phyloP scores from a whole-genome alignment of 2,797 vertebrate genomes.

The Stomatorhinus walkeri region DNA sequence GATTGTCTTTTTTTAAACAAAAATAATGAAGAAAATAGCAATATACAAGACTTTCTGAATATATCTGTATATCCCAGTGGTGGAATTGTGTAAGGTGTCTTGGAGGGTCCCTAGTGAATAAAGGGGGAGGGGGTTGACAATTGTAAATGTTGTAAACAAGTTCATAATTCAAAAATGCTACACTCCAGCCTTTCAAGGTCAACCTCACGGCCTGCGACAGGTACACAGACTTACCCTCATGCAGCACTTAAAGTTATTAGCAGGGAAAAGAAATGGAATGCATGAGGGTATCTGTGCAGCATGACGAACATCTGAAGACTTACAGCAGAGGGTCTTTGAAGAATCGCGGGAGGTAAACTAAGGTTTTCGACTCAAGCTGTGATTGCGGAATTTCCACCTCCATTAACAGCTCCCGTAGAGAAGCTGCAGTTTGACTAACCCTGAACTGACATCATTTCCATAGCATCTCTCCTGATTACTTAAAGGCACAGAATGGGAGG shows the following conservation, averaged over 20 bases:
- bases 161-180: background rate
- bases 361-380: background rate
- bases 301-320: background rate
- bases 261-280: background rate
- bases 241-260: background rate
- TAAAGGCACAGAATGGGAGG: background rate
- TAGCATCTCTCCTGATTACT: background rate
- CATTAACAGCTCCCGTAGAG: background rate
- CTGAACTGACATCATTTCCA: slow-evolving; percentile 1
- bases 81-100: background rate
- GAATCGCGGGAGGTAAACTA: slow-evolving; percentile 3
- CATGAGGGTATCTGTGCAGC: background rate
- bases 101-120: background rate
- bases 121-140: background rate
- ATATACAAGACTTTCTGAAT: background rate
- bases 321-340: background rate
- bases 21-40: background rate
- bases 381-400: background rate
- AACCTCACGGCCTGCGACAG: background rate
- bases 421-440: slow-evolving; percentile 5
- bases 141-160: background rate
- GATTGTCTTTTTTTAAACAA: background rate
- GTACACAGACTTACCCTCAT: background rate
- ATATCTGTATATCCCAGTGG: background rate
- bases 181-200: background rate